These are phyloP conservation scores for Verasper variegatus DNA, from an alignment of 2,113 vertebrate species.

Conservation along the genomic window DNA sequence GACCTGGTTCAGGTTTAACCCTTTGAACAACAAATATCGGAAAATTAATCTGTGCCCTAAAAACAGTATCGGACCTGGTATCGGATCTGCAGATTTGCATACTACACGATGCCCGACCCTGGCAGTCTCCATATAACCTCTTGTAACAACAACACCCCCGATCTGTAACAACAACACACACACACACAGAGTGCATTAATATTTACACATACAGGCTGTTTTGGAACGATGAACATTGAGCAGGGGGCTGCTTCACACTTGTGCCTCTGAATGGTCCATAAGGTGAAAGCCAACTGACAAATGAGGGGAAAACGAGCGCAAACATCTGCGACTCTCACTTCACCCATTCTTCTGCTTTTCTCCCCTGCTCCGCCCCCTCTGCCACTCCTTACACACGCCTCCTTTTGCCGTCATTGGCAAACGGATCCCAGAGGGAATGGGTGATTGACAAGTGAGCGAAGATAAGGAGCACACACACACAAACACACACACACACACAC, in stretches of 20 bases:
- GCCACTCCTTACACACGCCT: constrained; percentile 50
- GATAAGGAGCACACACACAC: constrained; percentile 15
- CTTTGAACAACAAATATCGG: too few relatives aligned
- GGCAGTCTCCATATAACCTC: too few relatives aligned
- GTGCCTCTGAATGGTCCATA: not conserved
- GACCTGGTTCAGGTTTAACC: too few relatives aligned
- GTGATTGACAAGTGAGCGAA: constrained; percentile 59
- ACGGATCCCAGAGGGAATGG: constrained; percentile 33
- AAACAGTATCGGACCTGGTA: too few relatives aligned
- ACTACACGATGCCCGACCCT: too few relatives aligned
- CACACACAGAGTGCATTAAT: not conserved
- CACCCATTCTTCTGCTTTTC: constrained; percentile 28
- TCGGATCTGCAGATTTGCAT: too few relatives aligned
- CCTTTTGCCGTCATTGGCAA: constrained; percentile 41
- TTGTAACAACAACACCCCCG: too few relatives aligned
- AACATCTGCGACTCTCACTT: constrained; percentile 65
- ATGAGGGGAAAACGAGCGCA: constrained; percentile 9
- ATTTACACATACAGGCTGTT: not conserved
- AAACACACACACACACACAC: not conserved
- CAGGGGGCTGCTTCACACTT: constrained; percentile 42
- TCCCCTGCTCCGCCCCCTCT: constrained; percentile 35
- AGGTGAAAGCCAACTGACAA: constrained; percentile 34
- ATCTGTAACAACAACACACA: too few relatives aligned
- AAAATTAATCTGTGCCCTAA: too few relatives aligned
- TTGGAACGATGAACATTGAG: not conserved